phyloP scores from a whole-genome alignment of 64 coral and sea anemone species.

The Montipora cactus region DNA sequence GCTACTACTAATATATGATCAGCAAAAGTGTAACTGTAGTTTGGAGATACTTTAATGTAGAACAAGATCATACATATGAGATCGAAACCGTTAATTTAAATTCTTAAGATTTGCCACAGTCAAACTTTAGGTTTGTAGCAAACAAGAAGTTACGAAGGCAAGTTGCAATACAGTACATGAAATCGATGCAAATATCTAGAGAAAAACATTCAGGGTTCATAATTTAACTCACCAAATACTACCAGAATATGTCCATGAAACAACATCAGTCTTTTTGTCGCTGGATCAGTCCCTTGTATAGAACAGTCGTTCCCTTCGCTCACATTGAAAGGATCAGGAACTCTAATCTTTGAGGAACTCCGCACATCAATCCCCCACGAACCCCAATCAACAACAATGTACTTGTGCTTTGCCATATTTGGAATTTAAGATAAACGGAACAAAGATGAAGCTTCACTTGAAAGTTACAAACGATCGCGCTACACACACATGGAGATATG shows the following conservation, averaged over 20 bases:
- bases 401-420: background rate
- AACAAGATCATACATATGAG: background rate
- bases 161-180: background rate
- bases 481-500: background rate
- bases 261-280: background rate
- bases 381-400: slow-evolving; percentile 15
- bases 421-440: background rate
- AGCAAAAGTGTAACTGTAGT: background rate
- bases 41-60: background rate
- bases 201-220: background rate
- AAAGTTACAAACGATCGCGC: background rate
- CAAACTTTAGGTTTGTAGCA: background rate
- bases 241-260: background rate
- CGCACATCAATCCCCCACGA: background rate
- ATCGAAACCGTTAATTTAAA: background rate
- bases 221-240: slow-evolving; percentile 12
- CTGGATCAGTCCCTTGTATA: slow-evolving; percentile 13
- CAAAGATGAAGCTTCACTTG: background rate
- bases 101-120: background rate
- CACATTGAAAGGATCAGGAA: background rate
- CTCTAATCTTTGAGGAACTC: background rate
- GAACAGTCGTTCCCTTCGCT: background rate
- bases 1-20: background rate
- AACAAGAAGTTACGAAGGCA: background rate
- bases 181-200: background rate